These are phyloP conservation scores for Helicolenus hilgendorfi DNA, from an alignment of 2,797 vertebrate species.

Conservation along the genomic window DNA sequence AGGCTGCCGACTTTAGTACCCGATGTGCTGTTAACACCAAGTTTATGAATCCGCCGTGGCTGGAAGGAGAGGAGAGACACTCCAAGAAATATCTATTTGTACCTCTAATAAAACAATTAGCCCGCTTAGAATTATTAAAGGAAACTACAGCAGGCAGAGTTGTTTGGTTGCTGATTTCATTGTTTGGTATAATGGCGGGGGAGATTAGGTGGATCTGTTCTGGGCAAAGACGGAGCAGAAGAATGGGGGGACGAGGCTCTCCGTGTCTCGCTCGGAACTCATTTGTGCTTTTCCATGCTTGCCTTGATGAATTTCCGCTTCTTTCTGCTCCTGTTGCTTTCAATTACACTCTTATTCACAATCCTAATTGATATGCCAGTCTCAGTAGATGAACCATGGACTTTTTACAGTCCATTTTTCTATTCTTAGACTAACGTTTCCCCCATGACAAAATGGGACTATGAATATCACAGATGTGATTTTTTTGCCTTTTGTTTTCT, in stretches of 20 bases:
- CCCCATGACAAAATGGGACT: conserved; percentile 59
- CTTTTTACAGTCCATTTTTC: conserved; percentile 87
- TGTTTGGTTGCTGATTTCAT: conserved; percentile 82
- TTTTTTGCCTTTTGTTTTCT: conserved; percentile 49
- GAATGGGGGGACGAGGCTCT: conserved; percentile 69
- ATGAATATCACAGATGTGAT: conserved; percentile 43
- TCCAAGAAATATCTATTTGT: conserved; percentile 80
- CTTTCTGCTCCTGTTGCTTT: conserved; percentile 91
- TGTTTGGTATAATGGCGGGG: conserved; percentile 76
- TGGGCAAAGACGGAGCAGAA: conserved; percentile 65
- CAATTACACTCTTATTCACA: conserved; percentile 90
- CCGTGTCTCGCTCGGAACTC: conserved; percentile 82
- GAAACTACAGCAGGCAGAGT: conserved; percentile 72
- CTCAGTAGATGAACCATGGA: conserved; percentile 87
- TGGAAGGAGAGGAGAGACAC: conserved; percentile 57
- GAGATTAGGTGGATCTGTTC: conserved; percentile 77
- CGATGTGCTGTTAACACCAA: conserved; percentile 78
- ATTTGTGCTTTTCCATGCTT: conserved; percentile 91
- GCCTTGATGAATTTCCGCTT: conserved; percentile 91
- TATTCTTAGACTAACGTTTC: conserved; percentile 84
- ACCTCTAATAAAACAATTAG: conserved; percentile 84
- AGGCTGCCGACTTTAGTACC: conserved; percentile 75
- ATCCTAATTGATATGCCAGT: conserved; percentile 90
- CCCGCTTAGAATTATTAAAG: conserved; percentile 75
- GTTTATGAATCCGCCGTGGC: conserved; percentile 81